Evolutionary conservation across 2,797 vertebrate species (phyloP), one percentile per base, ranked within the genome.

Genomic region (Rhadinocentrus ornatus): DNA sequence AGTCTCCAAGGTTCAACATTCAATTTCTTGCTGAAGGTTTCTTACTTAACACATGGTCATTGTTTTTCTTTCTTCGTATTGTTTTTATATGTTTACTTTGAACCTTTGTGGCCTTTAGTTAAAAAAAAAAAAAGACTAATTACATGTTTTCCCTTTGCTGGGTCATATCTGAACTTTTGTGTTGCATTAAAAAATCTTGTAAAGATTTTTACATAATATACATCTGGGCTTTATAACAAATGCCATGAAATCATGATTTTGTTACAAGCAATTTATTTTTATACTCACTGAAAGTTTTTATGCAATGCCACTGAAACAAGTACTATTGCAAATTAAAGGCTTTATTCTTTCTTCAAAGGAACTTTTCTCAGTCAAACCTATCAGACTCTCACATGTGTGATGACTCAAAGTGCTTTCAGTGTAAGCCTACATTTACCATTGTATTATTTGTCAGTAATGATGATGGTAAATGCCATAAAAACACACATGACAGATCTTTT

Each of bases 261-360:
- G 85, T 93, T 92, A 92, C 82, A 65, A 92, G 88, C 83, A 69
- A 86, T 91, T 93, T 93, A 93, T 93, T 93, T 93, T 93, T 93
- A 71, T 93, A 93, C 89, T 86, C 89, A 66, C 71, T 66, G 61
- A 91, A 85, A 29, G 41, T 89, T 92, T 91, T 91, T 92, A 93
- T 90, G 89, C 91, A 91, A 89, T 90, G 86, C 70, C 70, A 72
- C 82, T 78, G 68, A 85, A 85, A 80, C 54, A 86, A 66, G 86
- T 79, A 86, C 73, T 78, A 85, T 78, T 88, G 80, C 87, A 88
- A 89, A 87, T 86, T 63, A 69, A 80, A 90, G 85, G 84, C 76
- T 90, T 90, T 91, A 77, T 90, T 86, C 82, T 87, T 77, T 85
- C 78, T 86, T 80, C 46, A 74, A 71, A 84, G 81, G 83, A 90